Evolutionary conservation across 2,797 vertebrate genomes (phyloP), one percentile per base, ranked within the genome.

Genomic region (Eptatretus atami): DNA sequence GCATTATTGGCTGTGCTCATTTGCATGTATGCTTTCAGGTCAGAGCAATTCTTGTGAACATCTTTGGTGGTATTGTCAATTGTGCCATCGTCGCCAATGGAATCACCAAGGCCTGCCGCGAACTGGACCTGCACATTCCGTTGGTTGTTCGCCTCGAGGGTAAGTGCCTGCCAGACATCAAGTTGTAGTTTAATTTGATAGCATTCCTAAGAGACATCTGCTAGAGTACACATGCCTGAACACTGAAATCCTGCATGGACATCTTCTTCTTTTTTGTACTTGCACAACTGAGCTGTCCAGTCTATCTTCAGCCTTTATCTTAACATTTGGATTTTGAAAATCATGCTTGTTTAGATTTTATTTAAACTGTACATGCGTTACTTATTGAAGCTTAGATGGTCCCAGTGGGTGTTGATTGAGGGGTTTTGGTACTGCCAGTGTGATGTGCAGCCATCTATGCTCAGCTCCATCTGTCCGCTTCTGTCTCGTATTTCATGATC

Each of bases 61-160:
- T 98, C 66, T 98, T 98, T 55, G 92, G 87, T 11, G 92, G 92
- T 25, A 98, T 98, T 0, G 92, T 98, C 67, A 98, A 98, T 75
- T 98, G 92, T 69, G 87, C 85, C 71, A 90, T 94, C 70, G 82
- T 98, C 54, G 92, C 92, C 71, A 96, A 88, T 1, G 92, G 92
- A 2, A 98, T 98, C 70, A 95, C 85, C 70, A 92, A 85, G 73
- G 90, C 90, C 44, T 92, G 90, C 70, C 76, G 75, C 63, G 92
- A 98, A 67, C 79, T 98, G 15, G 79, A 84, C 73, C 80, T 98
- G 15, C 90, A 82, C 70, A 86, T 98, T 2, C 92, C 92, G 0
- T 75, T 98, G 68, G 85, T 98, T 65, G 87, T 98, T 69, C 76
- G 92, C 13, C 81, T 98, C 54, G 92, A 98, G 83, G 92, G 92